Evolutionary conservation across 2,113 vertebrate species (phyloP).

Genomic region (Eulemur macaco): DNA sequence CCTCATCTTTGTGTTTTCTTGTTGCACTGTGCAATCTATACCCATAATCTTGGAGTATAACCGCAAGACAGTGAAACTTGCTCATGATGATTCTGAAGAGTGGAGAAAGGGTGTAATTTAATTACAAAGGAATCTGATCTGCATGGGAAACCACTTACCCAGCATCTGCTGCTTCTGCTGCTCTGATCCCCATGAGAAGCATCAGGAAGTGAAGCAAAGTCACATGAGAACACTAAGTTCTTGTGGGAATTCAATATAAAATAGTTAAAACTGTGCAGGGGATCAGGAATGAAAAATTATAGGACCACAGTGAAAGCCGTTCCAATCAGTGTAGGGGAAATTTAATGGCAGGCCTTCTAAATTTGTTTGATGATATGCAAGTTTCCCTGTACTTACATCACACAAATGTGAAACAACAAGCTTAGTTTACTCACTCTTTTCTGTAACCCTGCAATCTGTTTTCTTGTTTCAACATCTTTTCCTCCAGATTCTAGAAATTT

Average conservation of each 20-base stretch:
- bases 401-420: background rate
- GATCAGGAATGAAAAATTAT: slow-evolving; percentile 68
- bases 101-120: slow-evolving; percentile 58
- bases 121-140: slow-evolving; percentile 75
- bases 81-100: slow-evolving; percentile 48
- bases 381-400: slow-evolving; percentile 49
- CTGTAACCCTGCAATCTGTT: slow-evolving; percentile 96
- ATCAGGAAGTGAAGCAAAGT: slow-evolving; percentile 81
- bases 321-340: slow-evolving; percentile 62
- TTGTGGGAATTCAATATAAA: slow-evolving; percentile 80
- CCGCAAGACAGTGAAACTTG: slow-evolving; percentile 70
- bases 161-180: slow-evolving; percentile 80
- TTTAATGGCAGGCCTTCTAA: slow-evolving; percentile 64
- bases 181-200: slow-evolving; percentile 83
- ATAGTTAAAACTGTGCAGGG: slow-evolving; percentile 76
- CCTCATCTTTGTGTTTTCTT: slow-evolving; percentile 46
- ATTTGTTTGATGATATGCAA: slow-evolving; percentile 56
- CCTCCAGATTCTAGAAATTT: slow-evolving; percentile 99
- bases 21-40: slow-evolving; percentile 1
- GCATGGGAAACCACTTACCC: slow-evolving; percentile 81
- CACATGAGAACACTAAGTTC: slow-evolving; percentile 82
- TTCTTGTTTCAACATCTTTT: slow-evolving; percentile 98
- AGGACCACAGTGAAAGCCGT: slow-evolving; percentile 73
- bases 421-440: slow-evolving; percentile 91
- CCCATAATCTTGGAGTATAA: slow-evolving; percentile 59